Evolutionary conservation across 2,888 invertebrate genomes (phyloP).

Genomic region (Salpingus planirostris): DNA sequence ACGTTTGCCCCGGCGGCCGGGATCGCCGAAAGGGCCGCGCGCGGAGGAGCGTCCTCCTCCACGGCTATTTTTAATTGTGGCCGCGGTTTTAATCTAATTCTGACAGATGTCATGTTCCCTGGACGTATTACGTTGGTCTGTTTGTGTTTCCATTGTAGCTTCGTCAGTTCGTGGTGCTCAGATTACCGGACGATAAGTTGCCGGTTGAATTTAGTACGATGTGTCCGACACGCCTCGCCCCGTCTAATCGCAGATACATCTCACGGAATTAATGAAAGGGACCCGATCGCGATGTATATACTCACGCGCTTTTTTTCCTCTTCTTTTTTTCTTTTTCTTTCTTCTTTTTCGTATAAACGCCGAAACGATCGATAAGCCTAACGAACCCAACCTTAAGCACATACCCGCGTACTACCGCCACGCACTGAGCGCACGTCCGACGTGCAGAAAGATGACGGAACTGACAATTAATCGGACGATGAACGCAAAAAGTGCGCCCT

Average conservation of each 20-base stretch:
- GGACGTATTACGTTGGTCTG: constrained; percentile 27
- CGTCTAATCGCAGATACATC: constrained; percentile 33
- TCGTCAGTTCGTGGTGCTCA: constrained; percentile 23
- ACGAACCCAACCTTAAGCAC: too few species aligned
- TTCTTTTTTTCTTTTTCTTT: too few species aligned
- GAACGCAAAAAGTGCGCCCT: too few species aligned
- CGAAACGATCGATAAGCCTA: too few species aligned
- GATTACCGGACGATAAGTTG: constrained; percentile 35
- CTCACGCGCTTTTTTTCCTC: constrained; percentile 9
- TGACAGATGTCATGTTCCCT: constrained; percentile 37
- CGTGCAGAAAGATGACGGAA: too few species aligned
- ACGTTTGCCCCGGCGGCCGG: too few species aligned
- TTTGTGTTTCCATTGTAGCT: constrained; percentile 14
- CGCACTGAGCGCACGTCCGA: too few species aligned
- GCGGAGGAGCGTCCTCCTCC: too few species aligned
- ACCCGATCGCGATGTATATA: constrained; percentile 24
- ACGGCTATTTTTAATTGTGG: constrained; percentile 36
- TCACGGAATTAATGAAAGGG: constrained; percentile 33
- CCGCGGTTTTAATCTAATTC: constrained; percentile 38
- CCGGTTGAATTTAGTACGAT: constrained; percentile 33
- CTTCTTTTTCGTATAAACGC: too few species aligned
- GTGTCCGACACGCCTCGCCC: constrained; percentile 34
- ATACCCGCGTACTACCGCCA: too few species aligned
- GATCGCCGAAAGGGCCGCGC: too few species aligned
- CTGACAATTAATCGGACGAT: too few species aligned